A percentile compares a stretch with the other conserved stretches of the same genome.
phyloP scores from a whole-genome alignment of 2,113 vertebrate genomes.

The Camelus dromedarius region DNA sequence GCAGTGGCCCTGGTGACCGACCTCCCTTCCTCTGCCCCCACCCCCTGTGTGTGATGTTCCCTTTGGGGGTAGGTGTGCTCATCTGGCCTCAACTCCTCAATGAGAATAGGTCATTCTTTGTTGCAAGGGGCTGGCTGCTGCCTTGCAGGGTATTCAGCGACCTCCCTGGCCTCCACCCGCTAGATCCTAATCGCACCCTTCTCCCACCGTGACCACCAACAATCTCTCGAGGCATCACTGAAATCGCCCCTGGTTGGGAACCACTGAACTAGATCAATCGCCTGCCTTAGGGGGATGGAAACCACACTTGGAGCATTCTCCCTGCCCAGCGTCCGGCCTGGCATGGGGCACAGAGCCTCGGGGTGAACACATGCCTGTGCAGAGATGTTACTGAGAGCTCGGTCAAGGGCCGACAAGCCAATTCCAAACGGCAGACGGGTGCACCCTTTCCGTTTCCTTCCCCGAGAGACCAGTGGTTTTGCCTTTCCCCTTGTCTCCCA shows the following conservation, averaged over 20 bases:
- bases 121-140: accelerated
- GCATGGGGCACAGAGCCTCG: accelerated
- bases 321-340: not conserved
- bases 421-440: not conserved
- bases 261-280: not conserved
- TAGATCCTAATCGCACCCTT: accelerated
- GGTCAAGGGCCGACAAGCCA: accelerated
- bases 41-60: accelerated
- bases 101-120: not conserved
- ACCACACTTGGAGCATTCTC: no score
- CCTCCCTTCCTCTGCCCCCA: accelerated
- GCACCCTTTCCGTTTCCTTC: not conserved
- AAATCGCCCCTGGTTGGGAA: not conserved
- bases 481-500: not conserved
- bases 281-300: not conserved
- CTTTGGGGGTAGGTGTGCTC: not conserved
- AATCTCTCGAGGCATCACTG: not conserved
- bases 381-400: accelerated
- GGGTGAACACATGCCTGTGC: accelerated
- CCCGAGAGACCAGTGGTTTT: not conserved
- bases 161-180: not conserved
- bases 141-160: not conserved
- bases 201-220: no score
- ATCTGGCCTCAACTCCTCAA: not conserved
- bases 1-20: accelerated